Percentiles rank a stretch among this genome's conserved stretches.
Evolutionary conservation across 2,113 vertebrate species (phyloP).

Genomic region (Macroglossus sobrinus): DNA sequence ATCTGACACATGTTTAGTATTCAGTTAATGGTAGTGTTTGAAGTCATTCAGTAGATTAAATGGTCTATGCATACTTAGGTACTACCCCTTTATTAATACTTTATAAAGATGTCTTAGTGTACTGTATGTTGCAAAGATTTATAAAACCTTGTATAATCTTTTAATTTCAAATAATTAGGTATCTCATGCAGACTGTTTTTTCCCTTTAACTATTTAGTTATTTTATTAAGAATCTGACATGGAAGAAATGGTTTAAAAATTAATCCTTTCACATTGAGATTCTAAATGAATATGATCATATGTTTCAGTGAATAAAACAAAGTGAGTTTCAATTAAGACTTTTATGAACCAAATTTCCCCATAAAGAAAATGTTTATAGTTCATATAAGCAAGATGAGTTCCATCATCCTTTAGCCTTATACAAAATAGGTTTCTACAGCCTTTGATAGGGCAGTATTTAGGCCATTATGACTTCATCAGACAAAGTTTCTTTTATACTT

Average conservation of each 20-base stretch:
- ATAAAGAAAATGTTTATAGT: background rate
- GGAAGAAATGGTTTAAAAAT: slow-evolving; percentile 33
- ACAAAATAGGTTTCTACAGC: background rate
- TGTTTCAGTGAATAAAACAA: background rate
- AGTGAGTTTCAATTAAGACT: background rate
- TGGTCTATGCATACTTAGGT: background rate
- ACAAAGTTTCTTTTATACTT: background rate
- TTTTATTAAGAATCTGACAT: slow-evolving; percentile 31
- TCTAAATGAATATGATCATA: background rate
- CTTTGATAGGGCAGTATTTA: rapidly evolving
- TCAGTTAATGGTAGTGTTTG: background rate
- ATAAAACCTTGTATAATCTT: background rate
- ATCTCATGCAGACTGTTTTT: background rate
- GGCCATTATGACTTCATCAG: background rate
- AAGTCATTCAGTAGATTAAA: background rate
- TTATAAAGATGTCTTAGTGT: background rate
- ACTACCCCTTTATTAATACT: background rate
- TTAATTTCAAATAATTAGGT: background rate
- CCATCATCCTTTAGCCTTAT: background rate
- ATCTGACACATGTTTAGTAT: background rate
- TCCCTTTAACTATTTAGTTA: background rate
- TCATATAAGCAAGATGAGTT: background rate
- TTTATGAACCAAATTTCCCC: background rate
- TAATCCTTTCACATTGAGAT: background rate
- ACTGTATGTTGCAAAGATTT: background rate